Conservation (phyloP, 1,140 invertebrate species). For the Heliconius eleuchia region DNA sequence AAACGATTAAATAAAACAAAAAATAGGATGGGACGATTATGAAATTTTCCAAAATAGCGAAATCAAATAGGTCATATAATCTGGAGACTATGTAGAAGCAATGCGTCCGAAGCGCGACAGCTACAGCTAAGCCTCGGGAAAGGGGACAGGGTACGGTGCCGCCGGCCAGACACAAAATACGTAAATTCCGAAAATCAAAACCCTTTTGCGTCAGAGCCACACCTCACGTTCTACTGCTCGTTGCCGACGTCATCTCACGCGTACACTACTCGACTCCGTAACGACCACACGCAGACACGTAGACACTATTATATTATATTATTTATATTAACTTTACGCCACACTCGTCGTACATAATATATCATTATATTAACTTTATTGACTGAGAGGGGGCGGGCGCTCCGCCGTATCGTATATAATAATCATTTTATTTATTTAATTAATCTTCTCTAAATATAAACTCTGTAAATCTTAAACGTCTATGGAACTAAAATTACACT, state of each 20-base stretch:
- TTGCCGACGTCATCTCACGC: neutral
- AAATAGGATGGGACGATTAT: no score
- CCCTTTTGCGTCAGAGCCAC: slow-evolving; percentile 45
- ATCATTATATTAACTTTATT: slow-evolving; percentile 50
- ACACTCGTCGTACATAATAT: slow-evolving; percentile 52
- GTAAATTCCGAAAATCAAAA: slow-evolving; percentile 53
- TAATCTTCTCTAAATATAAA: slow-evolving; percentile 73
- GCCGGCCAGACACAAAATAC: slow-evolving; percentile 47
- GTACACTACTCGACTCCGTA: no score
- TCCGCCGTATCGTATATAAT: slow-evolving; percentile 48
- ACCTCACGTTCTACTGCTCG: slow-evolving; percentile 47
- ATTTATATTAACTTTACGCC: slow-evolving; percentile 50
- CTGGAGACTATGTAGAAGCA: no score
- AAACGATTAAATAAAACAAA: no score
- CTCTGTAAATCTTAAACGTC: slow-evolving; percentile 76
- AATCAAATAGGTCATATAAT: no score
- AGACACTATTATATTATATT: slow-evolving; percentile 58
- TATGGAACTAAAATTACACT: slow-evolving; percentile 79
- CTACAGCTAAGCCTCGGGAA: no score
- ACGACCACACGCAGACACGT: slow-evolving; percentile 31
- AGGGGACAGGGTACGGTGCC: slow-evolving; percentile 18
- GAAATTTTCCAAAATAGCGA: no score
- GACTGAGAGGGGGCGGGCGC: slow-evolving; percentile 44
- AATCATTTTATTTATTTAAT: slow-evolving; percentile 42
- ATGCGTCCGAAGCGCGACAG: no score